Base-by-base conservation (phyloP, 1,140 invertebrate species). In the Macrocentrus cingulum region DNA sequence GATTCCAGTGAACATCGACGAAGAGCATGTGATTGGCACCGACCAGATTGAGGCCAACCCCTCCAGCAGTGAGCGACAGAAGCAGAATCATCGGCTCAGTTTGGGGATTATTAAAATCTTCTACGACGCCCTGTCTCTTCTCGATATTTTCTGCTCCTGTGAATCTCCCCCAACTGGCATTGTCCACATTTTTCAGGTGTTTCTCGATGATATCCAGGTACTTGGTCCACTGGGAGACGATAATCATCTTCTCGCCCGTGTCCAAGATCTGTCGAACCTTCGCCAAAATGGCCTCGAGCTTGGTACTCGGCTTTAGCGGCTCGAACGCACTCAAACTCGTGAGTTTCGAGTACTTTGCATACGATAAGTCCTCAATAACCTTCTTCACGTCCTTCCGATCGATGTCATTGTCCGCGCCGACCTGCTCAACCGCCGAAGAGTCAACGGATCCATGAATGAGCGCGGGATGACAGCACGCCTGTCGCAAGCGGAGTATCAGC, bases 1-100 rank as follows among this genome's bases (percentile, higher is more conserved):
- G 95, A 82, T 98, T 98, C 94, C 95, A 98, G 75, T 97, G 94
- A 46, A 94, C 81, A 77, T 98, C 95, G 1, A 95, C 68, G 2
- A 98, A 69, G 39, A 97, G 85, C 8, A 98, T 79, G 77, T 97
- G 91, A 82, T 94, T 97, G 0, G 85, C 95, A 16, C 94, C 94
- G 57, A 92, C 84, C 19, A 97, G 77, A 80, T 97, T 97, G 3
- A 97, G 79, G 95, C 66, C 36, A 82, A 0, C 8, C 94, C 94
- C 34, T 95, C 92, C 18, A 9, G 25, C 25, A 5, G 25, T 29
- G 25, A 29, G 25, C 4, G 94, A 96, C 0, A 97, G 77, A 16
- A 97, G 76, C 67, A 97, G 82, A 32, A 93, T 80, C 81, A 86
- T 68, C 2, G 64, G 56, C 25, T 64, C 70, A 66, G 2, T 71